Evolutionary conservation across 1,140 invertebrate genomes (phyloP).

Genomic region (Drosophila ambigua): DNA sequence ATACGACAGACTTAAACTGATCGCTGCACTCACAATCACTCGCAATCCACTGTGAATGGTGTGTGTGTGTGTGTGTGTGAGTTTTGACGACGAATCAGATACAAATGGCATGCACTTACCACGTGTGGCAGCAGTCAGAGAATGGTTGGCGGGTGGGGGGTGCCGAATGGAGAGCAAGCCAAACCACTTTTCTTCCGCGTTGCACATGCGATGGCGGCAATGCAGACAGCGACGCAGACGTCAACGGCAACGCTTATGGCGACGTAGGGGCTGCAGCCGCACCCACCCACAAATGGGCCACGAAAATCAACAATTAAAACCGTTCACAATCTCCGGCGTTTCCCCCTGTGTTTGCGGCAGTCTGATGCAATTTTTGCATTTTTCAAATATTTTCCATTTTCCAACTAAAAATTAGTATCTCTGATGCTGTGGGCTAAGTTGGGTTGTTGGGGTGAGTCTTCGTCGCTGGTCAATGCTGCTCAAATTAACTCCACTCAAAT

Average conservation of each 20-base stretch:
- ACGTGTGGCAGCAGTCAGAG: slow-evolving; percentile 18
- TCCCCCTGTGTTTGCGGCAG: neutral
- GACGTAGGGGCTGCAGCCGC: slow-evolving; percentile 36
- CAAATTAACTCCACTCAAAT: neutral
- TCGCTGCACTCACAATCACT: slow-evolving; percentile 36
- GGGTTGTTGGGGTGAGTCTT: too few relatives aligned
- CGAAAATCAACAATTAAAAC: slow-evolving; percentile 77
- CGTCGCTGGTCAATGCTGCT: slow-evolving; percentile 6
- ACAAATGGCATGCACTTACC: slow-evolving; percentile 64
- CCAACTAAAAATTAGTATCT: slow-evolving; percentile 61
- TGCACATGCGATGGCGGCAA: slow-evolving; percentile 63
- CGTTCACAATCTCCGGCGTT: slow-evolving; percentile 59
- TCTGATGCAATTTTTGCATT: slow-evolving; percentile 78
- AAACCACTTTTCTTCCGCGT: slow-evolving; percentile 80
- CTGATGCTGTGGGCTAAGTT: slow-evolving; percentile 5
- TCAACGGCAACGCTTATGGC: neutral
- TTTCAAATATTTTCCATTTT: slow-evolving; percentile 72
- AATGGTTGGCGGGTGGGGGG: slow-evolving; percentile 10
- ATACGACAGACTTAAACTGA: slow-evolving; percentile 40
- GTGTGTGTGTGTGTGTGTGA: slow-evolving; percentile 20
- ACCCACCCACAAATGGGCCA: slow-evolving; percentile 74
- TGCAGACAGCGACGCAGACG: slow-evolving; percentile 16
- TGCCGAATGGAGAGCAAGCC: slow-evolving; percentile 20
- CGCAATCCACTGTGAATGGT: slow-evolving; percentile 2
- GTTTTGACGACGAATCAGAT: slow-evolving; percentile 53